Evolutionary conservation across 2,113 vertebrate genomes (phyloP).

Genomic region (Piliocolobus tephrosceles): DNA sequence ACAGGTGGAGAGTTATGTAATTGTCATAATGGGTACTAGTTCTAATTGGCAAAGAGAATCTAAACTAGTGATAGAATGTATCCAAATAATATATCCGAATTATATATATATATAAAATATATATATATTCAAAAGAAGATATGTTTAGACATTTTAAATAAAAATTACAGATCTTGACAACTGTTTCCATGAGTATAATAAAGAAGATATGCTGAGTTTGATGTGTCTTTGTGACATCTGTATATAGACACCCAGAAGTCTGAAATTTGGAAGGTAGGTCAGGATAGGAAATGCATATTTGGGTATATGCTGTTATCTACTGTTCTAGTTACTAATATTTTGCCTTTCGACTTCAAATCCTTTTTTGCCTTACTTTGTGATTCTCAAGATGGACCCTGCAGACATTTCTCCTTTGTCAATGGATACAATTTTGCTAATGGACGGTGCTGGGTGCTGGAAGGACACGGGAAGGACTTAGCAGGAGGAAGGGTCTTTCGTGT

Average conservation of each 20-base stretch:
- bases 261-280: background rate
- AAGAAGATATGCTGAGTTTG: background rate
- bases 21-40: background rate
- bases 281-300: background rate
- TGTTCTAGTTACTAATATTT: background rate
- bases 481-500: background rate
- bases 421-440: background rate
- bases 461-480: background rate
- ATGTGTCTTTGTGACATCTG: background rate
- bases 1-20: background rate
- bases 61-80: background rate
- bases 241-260: background rate
- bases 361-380: background rate
- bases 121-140: background rate
- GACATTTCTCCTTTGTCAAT: background rate
- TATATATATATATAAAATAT: background rate
- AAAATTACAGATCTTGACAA: background rate
- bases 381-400: background rate
- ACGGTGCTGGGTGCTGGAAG: background rate
- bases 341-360: background rate
- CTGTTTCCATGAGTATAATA: background rate
- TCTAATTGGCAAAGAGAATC: background rate
- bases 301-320: background rate
- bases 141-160: background rate
- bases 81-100: background rate